Percentiles rank a stretch among this genome's conserved stretches.
phyloP scores from a whole-genome alignment of 2,113 vertebrate genomes.

The Sprattus sprattus region DNA sequence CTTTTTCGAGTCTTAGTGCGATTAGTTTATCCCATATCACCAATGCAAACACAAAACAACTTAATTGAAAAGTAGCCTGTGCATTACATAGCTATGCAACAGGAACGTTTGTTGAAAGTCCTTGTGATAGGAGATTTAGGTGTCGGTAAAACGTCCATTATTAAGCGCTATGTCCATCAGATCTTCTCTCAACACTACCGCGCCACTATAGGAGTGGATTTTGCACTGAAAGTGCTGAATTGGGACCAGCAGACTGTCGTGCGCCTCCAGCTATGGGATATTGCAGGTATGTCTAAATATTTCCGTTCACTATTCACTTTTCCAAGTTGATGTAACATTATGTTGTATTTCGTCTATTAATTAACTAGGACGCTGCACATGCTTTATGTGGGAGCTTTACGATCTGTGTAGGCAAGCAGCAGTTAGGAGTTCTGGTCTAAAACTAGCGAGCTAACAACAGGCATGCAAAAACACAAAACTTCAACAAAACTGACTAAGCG shows the following conservation, averaged over 20 bases:
- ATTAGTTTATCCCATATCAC: background rate
- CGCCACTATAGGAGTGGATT: conserved; percentile 78
- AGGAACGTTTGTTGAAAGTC: conserved; percentile 74
- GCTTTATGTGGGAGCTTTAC: too few relatives aligned
- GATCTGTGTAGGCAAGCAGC: too few relatives aligned
- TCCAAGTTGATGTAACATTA: background rate
- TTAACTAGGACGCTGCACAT: too few relatives aligned
- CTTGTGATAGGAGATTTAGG: conserved; percentile 76
- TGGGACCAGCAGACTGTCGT: conserved; percentile 72
- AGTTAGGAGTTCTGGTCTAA: too few relatives aligned
- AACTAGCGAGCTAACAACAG: too few relatives aligned
- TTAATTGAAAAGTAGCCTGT: background rate
- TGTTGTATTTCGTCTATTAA: background rate
- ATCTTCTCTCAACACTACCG: conserved; percentile 79
- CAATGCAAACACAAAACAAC: background rate
- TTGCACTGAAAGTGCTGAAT: conserved; percentile 72
- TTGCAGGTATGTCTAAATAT: conserved; percentile 66
- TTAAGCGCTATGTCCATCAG: conserved; percentile 77
- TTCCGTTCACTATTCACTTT: background rate
- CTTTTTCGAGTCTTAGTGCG: background rate
- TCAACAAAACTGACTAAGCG: background rate
- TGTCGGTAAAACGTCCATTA: conserved; percentile 76
- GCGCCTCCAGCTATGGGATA: conserved; percentile 77
- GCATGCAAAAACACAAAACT: background rate
- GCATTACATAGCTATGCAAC: conserved; percentile 57